Percentiles rank a stretch among this genome's conserved stretches.
Evolutionary conservation across 1,140 invertebrate species (phyloP).

Genomic region (Drosophila nigrodunni): DNA sequence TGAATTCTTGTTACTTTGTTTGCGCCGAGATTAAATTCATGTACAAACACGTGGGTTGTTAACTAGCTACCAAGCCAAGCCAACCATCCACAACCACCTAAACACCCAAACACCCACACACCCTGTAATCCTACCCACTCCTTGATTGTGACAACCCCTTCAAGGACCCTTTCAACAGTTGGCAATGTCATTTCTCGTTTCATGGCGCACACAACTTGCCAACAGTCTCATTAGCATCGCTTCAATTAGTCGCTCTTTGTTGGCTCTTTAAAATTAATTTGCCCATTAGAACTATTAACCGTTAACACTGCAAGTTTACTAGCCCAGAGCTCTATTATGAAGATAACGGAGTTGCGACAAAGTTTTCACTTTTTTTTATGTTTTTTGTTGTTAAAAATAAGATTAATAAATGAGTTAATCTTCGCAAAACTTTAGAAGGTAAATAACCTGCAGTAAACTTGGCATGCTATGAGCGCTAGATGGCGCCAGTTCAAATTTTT

Average conservation of each 20-base stretch:
- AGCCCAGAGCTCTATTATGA: neutral
- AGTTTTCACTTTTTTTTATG: too few relatives aligned
- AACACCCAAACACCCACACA: too few relatives aligned
- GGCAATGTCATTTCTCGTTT: neutral
- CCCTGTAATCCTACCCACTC: neutral
- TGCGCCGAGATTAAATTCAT: slow-evolving; percentile 78
- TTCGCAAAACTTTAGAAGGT: too few relatives aligned
- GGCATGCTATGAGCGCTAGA: slow-evolving; percentile 1
- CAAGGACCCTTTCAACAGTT: slow-evolving; percentile 22
- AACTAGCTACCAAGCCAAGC: slow-evolving; percentile 47
- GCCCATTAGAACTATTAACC: slow-evolving; percentile 58
- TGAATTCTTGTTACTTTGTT: slow-evolving; percentile 83
- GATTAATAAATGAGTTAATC: too few relatives aligned
- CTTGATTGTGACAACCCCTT: slow-evolving; percentile 12
- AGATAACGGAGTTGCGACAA: neutral
- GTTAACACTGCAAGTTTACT: neutral
- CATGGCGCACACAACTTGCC: slow-evolving; percentile 24
- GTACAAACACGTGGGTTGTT: slow-evolving; percentile 69
- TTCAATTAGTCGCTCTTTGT: slow-evolving; percentile 55
- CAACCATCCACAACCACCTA: neutral
- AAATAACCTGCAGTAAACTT: too few relatives aligned
- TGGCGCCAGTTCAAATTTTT: neutral
- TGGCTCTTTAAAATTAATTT: neutral
- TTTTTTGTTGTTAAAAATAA: too few relatives aligned
- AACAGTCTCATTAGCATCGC: slow-evolving; percentile 66